Base-by-base conservation (phyloP, 2,113 vertebrate genomes). In the Petaurus breviceps region DNA sequence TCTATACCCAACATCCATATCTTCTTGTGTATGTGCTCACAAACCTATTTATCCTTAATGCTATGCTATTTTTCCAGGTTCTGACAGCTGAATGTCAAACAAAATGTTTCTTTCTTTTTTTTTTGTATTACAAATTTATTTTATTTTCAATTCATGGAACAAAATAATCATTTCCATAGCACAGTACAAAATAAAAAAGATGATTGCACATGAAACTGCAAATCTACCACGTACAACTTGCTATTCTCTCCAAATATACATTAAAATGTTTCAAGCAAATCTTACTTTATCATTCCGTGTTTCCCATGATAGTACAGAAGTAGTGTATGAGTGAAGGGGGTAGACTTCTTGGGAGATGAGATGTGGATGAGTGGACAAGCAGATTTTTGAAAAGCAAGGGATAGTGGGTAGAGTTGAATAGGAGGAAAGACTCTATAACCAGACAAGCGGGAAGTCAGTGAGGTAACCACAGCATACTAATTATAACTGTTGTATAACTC, bases 201-300 rank as follows among this genome's bases (percentile, higher is more conserved):
- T 61, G 10, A 4, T 37, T 68, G 31, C 11, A 68, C 28, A 68
- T 16, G 31, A 68, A 37, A 68, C 31, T 12, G 31, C 61, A 68
- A 68, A 68, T 37, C 61, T 68, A 68, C 31, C 31, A 37, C 16
- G 12, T 16, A n/a, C 61, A 37, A n/a, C 57, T 68, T 68, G 61
- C 31, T 37, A 37, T 68, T 37, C 11, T 12, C 12, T 68, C 31
- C 28, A 68, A 68, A 68, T 37, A 37, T 26, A 6, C 54, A 55
- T 26, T 19, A 37, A n/a, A 68, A 37, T 68, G 31, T 37, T 61
- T 57, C 47, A 94, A 94, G 23, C 51, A 54, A 37, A 53, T 90
- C 46, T 25, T 7, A 89, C 16, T 95, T 97, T 37, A 61, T 89
- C 96, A 96, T 90, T 90, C 8, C 1, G 5, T 77, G 22, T 51